These are phyloP conservation scores for Dolichopus griseipennis DNA, from an alignment of 2,888 invertebrate genomes.

Conservation along the genomic window DNA sequence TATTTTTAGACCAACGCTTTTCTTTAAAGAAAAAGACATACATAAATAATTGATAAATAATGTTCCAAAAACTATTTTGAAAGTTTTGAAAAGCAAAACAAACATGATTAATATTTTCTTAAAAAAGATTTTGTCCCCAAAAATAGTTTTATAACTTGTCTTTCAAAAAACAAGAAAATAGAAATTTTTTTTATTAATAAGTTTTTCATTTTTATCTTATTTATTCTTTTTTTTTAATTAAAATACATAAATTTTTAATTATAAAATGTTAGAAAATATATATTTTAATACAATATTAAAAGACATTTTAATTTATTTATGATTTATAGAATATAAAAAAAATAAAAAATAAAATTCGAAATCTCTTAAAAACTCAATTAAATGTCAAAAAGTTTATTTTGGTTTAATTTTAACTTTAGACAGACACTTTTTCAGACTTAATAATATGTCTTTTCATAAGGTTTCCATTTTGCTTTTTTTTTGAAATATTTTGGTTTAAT, in stretches of 20 bases:
- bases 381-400: slow-evolving; percentile 3
- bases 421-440: background rate
- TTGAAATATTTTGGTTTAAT: background rate
- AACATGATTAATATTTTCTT: background rate
- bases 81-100: background rate
- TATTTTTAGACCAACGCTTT: too few relatives aligned
- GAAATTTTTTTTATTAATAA: background rate
- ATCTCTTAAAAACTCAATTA: slow-evolving; percentile 1
- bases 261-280: background rate
- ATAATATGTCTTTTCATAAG: too few relatives aligned
- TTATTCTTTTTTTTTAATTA: too few relatives aligned
- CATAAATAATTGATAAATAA: background rate
- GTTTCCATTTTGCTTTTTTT: background rate
- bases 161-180: background rate
- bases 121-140: slow-evolving; percentile 6
- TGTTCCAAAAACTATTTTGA: background rate
- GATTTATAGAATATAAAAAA: background rate
- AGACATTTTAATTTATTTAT: background rate
- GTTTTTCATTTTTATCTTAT: background rate
- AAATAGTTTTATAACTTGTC: background rate
- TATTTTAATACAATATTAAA: background rate
- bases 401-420: background rate
- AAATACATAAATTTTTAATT: background rate
- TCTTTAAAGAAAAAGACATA: too few relatives aligned
- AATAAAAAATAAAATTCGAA: background rate